These are phyloP conservation scores for Pogoniulus pusillus DNA, from an alignment of 2,797 vertebrate species.

Conservation along the genomic window DNA sequence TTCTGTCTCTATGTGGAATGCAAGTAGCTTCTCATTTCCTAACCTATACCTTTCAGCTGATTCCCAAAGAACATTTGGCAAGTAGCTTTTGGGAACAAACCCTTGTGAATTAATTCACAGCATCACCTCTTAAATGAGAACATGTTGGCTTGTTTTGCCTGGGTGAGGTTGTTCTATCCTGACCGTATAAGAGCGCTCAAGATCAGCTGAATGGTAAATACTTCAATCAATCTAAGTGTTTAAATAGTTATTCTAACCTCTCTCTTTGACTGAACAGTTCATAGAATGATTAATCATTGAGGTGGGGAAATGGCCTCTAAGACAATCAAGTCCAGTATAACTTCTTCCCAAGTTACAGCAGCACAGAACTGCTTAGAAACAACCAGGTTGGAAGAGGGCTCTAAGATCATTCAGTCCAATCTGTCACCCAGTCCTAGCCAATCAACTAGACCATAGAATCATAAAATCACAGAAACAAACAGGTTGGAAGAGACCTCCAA, in stretches of 20 bases:
- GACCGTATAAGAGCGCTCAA: neutral
- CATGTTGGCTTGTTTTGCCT: neutral
- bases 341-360: neutral
- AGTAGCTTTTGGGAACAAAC: neutral
- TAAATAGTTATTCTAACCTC: neutral
- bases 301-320: too few species aligned
- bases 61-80: neutral
- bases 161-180: neutral
- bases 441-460: too few species aligned
- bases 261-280: neutral
- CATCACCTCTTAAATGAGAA: slow-evolving; percentile 15
- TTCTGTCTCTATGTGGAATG: neutral
- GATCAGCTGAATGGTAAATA: neutral
- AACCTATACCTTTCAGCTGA: neutral
- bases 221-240: neutral
- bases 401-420: too few species aligned
- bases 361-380: neutral
- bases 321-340: too few species aligned
- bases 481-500: too few species aligned
- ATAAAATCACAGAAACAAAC: too few species aligned
- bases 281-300: too few species aligned
- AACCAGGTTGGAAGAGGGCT: too few species aligned
- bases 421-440: too few species aligned
- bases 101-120: neutral
- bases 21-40: neutral